phyloP scores from a whole-genome alignment of 2,888 invertebrate species.

The Ophraella communa region DNA sequence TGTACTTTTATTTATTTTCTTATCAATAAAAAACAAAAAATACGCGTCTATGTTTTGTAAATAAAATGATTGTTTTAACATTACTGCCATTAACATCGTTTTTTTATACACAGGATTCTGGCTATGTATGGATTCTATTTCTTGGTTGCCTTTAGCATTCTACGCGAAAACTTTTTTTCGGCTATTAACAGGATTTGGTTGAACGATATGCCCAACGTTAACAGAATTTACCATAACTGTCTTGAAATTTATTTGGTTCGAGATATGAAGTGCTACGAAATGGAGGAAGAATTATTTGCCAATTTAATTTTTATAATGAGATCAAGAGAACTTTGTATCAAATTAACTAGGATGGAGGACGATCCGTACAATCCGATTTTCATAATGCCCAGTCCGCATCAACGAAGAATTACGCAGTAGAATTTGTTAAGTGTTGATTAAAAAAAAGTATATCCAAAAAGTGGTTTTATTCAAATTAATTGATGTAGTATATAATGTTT shows the following conservation, averaged over 20 bases:
- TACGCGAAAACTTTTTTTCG: slow-evolving; percentile 16
- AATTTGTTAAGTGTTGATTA: neutral
- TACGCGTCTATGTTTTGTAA: no score
- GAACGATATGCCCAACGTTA: slow-evolving; percentile 48
- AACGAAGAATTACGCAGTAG: neutral
- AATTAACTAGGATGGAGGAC: slow-evolving; percentile 38
- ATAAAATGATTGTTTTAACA: no score
- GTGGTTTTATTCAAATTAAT: neutral
- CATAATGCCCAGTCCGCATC: neutral
- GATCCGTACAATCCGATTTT: slow-evolving; percentile 23
- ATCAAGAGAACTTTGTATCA: slow-evolving; percentile 61
- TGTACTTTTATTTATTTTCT: neutral
- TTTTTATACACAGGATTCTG: slow-evolving; percentile 64
- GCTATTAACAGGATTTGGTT: slow-evolving; percentile 59
- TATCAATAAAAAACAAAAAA: neutral
- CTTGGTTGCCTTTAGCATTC: slow-evolving; percentile 61
- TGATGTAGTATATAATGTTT: neutral
- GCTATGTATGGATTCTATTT: slow-evolving; percentile 72
- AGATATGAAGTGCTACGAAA: slow-evolving; percentile 63
- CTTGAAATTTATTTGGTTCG: slow-evolving; percentile 60
- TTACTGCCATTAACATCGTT: slow-evolving; percentile 4
- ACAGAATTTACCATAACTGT: slow-evolving; percentile 48
- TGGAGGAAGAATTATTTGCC: slow-evolving; percentile 71
- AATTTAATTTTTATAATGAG: slow-evolving; percentile 70
- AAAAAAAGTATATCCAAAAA: neutral